Evolutionary conservation across 2,113 vertebrate species (phyloP).

Genomic region (Ptychochromis oligacanthus): DNA sequence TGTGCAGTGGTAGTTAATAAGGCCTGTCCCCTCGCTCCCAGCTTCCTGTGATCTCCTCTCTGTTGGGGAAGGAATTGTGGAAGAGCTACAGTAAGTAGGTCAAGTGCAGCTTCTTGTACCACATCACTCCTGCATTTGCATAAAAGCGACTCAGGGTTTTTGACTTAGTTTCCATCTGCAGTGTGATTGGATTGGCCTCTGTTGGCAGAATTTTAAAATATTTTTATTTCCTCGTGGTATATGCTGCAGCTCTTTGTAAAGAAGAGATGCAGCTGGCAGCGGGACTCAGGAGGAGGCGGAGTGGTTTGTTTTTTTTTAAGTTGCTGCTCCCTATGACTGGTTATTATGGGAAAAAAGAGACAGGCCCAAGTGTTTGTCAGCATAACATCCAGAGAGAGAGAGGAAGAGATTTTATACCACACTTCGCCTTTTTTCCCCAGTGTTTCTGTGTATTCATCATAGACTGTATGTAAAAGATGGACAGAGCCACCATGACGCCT

Average conservation of each 20-base stretch:
- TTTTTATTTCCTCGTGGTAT: not conserved
- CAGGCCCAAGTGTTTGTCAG: constrained; percentile 9
- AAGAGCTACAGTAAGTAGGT: constrained; percentile 70
- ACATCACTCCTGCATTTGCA: constrained; percentile 64
- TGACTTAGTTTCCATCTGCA: constrained; percentile 26
- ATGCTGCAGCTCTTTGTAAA: constrained; percentile 7
- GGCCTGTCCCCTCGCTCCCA: constrained; percentile 43
- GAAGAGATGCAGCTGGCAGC: constrained; percentile 28
- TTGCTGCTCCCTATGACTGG: constrained; percentile 35
- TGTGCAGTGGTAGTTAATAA: constrained; percentile 42
- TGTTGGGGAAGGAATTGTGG: constrained; percentile 53
- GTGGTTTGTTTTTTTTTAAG: constrained; percentile 65
- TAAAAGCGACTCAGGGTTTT: constrained; percentile 57
- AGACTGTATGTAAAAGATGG: not conserved
- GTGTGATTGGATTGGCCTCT: constrained; percentile 33
- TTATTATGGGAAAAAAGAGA: constrained; percentile 54
- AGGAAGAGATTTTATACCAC: not conserved
- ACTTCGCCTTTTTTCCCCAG: not conserved
- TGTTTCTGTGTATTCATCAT: not conserved
- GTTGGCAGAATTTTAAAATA: not conserved
- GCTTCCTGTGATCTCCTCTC: constrained; percentile 66
- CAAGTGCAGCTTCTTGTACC: constrained; percentile 69
- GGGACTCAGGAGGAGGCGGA: constrained; percentile 21
- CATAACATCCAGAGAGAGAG: constrained; percentile 13
- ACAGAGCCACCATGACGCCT: not conserved